A percentile compares a stretch with the other conserved stretches of the same genome.
phyloP scores from a whole-genome alignment of 1,140 invertebrate genomes.

The Melitaea cinxia region DNA sequence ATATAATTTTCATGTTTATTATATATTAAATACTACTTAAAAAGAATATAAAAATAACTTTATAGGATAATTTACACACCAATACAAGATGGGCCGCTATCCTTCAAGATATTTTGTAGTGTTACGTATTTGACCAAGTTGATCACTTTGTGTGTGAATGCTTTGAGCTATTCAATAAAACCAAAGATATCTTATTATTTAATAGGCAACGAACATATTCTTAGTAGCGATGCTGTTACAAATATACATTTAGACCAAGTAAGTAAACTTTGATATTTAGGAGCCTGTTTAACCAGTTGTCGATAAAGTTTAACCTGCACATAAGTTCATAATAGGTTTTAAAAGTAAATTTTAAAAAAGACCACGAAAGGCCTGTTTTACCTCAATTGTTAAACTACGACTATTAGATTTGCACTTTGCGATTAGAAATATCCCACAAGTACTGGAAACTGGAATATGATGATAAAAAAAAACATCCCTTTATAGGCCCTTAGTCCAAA shows the following conservation, averaged over 20 bases:
- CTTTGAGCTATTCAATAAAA: conserved; percentile 66
- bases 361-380: too few relatives aligned
- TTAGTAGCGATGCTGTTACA: conserved; percentile 59
- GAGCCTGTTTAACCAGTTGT: too few relatives aligned
- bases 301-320: too few relatives aligned
- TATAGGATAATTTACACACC: conserved; percentile 69
- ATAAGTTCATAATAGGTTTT: too few relatives aligned
- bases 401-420: too few relatives aligned
- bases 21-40: conserved; percentile 6
- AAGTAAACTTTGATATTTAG: too few relatives aligned
- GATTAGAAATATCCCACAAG: too few relatives aligned
- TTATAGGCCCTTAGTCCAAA: too few relatives aligned
- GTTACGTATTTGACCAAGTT: conserved; percentile 60
- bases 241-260: conserved; percentile 75
- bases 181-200: conserved; percentile 69
- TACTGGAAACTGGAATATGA: too few relatives aligned
- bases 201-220: conserved; percentile 60
- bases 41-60: conserved; percentile 16
- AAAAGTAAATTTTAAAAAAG: too few relatives aligned
- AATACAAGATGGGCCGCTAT: conserved; percentile 66
- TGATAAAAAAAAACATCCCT: too few relatives aligned
- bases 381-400: too few relatives aligned
- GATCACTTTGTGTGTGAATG: conserved; percentile 67
- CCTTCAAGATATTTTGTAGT: conserved; percentile 72
- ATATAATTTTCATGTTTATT: neutral